A percentile compares a stretch with the other conserved stretches of the same genome.
phyloP scores from a whole-genome alignment of 1,140 invertebrate genomes.

The Brachionus manjavacas region DNA sequence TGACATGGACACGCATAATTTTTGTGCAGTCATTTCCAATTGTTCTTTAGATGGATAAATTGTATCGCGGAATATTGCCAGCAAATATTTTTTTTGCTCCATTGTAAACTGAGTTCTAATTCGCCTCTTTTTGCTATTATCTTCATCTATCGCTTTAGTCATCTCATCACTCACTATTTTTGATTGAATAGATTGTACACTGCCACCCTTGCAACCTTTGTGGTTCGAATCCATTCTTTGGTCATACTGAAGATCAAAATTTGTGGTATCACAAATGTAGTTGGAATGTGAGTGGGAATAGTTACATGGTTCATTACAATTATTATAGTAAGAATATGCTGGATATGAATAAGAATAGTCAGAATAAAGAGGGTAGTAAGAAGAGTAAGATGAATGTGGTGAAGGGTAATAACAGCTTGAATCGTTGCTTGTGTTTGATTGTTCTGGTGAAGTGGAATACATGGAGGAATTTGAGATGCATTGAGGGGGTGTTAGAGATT shows the following conservation, averaged over 20 bases:
- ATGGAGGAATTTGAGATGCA: neutral
- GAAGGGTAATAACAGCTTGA: neutral
- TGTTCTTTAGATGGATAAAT: slow-evolving; percentile 30
- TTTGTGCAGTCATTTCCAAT: neutral
- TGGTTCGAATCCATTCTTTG: neutral
- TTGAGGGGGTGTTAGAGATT: neutral
- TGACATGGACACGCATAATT: neutral
- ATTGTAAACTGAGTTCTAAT: neutral
- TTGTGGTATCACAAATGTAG: neutral
- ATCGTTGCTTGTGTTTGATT: neutral
- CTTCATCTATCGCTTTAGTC: neutral
- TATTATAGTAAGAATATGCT: neutral
- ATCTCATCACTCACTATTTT: neutral
- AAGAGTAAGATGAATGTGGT: neutral
- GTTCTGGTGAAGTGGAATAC: neutral
- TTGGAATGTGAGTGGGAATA: neutral
- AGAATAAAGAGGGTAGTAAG: neutral
- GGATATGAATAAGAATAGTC: neutral
- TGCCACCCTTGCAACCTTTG: neutral
- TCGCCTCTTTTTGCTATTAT: neutral
- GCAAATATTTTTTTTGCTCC: slow-evolving; percentile 7
- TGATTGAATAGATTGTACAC: neutral
- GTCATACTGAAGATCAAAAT: neutral
- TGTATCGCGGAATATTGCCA: neutral
- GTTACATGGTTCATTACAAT: neutral